Conservation (phyloP, 2,888 invertebrate species). For the Cephalotes varians region DNA sequence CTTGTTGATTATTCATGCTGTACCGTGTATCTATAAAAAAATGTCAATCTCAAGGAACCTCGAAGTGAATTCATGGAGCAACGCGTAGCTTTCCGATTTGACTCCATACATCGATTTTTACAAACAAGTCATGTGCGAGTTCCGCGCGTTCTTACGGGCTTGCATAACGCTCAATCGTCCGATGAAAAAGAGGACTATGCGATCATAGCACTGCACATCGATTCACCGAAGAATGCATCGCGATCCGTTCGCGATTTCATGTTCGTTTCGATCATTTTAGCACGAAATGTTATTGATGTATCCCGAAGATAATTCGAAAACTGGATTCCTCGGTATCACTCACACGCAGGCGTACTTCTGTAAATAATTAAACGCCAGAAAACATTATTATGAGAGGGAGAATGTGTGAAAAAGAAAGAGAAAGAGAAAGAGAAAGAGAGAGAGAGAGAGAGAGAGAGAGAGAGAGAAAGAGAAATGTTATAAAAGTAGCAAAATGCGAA, state of each 20-base stretch:
- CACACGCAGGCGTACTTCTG: too few relatives aligned
- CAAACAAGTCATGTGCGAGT: slow-evolving; percentile 73
- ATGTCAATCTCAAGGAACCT: slow-evolving; percentile 16
- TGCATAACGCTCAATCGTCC: slow-evolving; percentile 72
- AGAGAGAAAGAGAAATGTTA: too few relatives aligned
- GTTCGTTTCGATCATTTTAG: slow-evolving; percentile 1
- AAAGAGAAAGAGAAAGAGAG: too few relatives aligned
- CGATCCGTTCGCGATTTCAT: neutral
- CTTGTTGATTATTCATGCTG: neutral
- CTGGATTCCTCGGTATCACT: too few relatives aligned
- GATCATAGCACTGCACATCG: slow-evolving; percentile 25
- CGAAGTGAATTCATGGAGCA: slow-evolving; percentile 17
- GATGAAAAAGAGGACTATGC: slow-evolving; percentile 63
- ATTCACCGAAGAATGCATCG: slow-evolving; percentile 20
- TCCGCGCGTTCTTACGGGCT: slow-evolving; percentile 73
- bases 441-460: too few relatives aligned
- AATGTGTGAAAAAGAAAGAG: too few relatives aligned
- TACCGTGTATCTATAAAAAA: neutral
- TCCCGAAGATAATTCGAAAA: too few relatives aligned
- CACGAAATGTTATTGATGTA: neutral
- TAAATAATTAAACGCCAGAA: too few relatives aligned
- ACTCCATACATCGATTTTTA: slow-evolving; percentile 65
- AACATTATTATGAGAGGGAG: too few relatives aligned
- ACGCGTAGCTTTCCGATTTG: slow-evolving; percentile 52
- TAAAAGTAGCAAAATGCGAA: too few relatives aligned